These are phyloP conservation scores for Lethocerus indicus DNA, from an alignment of 1,140 invertebrate species.

Conservation along the genomic window DNA sequence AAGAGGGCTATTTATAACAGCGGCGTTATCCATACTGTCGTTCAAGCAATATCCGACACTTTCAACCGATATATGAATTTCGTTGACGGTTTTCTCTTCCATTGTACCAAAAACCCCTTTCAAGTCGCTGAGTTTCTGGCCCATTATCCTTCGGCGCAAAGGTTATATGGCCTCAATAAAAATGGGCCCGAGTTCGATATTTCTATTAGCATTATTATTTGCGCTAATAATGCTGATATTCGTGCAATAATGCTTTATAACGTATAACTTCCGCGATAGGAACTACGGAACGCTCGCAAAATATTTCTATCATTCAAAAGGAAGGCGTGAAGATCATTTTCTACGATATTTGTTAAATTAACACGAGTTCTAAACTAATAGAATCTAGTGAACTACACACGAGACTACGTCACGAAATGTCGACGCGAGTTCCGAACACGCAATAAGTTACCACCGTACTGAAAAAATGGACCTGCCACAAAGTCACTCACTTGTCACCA, in stretches of 20 bases:
- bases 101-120: conserved; percentile 18
- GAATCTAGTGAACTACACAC: neutral
- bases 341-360: neutral
- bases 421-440: neutral
- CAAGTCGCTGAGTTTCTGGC: conserved; percentile 20
- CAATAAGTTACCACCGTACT: neutral
- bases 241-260: neutral
- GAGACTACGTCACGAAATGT: neutral
- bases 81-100: conserved; percentile 17
- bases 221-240: neutral
- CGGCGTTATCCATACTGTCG: conserved; percentile 1
- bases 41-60: conserved; percentile 9
- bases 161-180: neutral
- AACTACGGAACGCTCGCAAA: neutral
- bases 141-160: conserved; percentile 17
- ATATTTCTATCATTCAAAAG: neutral
- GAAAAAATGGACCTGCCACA: neutral
- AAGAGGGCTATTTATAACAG: neutral
- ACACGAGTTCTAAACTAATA: neutral
- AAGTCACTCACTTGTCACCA: conserved; percentile 10
- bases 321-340: neutral
- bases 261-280: neutral
- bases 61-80: conserved; percentile 13
- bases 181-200: neutral
- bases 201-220: neutral